Evolutionary conservation across 1,140 invertebrate genomes (phyloP).

Genomic region (Lucilia sericata): DNA sequence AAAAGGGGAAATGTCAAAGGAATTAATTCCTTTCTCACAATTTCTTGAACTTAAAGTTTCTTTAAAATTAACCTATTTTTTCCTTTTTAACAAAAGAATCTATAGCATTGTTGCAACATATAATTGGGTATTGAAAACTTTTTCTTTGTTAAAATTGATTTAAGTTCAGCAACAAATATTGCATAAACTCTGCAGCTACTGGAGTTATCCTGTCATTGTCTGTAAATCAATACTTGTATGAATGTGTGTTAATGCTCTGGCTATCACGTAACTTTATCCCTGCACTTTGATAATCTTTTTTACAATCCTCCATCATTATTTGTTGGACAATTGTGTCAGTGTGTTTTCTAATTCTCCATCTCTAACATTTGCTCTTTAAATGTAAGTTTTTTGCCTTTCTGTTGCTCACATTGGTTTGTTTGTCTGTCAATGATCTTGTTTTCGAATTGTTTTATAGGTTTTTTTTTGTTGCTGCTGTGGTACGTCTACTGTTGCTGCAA

Average conservation of each 20-base stretch:
- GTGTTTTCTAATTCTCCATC: background rate
- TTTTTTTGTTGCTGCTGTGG: background rate
- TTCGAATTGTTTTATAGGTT: background rate
- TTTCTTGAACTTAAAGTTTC: background rate
- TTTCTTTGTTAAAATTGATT: no score
- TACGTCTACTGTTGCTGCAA: background rate
- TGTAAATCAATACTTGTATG: background rate
- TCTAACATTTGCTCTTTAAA: background rate
- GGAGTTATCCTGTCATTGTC: background rate
- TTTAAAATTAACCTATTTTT: no score
- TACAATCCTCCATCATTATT: background rate
- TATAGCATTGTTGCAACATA: no score
- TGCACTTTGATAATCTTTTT: conserved; percentile 1
- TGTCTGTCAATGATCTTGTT: conserved; percentile 2
- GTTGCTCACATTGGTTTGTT: background rate
- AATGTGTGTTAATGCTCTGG: background rate
- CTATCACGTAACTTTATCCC: background rate
- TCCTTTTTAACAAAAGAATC: no score
- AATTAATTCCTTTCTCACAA: no score
- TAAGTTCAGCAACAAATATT: no score
- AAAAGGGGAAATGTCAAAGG: no score
- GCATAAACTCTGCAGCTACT: background rate
- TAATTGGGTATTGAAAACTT: no score
- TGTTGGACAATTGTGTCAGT: conserved; percentile 19
- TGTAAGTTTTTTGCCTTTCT: background rate